A percentile compares a stretch with the other conserved stretches of the same genome.
phyloP scores from a whole-genome alignment of 2,888 invertebrate genomes.

The Protophormia terraenovae region DNA sequence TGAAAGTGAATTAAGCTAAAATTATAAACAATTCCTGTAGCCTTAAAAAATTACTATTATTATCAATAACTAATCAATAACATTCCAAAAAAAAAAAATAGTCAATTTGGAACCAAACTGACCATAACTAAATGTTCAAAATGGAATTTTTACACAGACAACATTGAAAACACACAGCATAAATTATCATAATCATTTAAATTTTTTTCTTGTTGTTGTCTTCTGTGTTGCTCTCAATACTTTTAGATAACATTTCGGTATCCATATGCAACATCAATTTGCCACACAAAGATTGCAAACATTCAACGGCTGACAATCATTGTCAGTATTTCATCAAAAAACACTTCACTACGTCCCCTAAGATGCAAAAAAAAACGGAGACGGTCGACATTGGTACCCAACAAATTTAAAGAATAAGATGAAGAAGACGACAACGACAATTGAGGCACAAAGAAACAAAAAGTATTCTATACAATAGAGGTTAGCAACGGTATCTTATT shows the following conservation, averaged over 20 bases:
- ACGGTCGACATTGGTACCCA: conserved; percentile 33
- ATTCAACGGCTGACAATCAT: conserved; percentile 60
- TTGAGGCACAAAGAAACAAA: not conserved
- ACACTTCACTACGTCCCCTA: conserved; percentile 6
- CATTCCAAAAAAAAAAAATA: not conserved
- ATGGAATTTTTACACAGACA: not conserved
- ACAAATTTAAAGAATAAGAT: no score
- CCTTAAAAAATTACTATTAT: not conserved
- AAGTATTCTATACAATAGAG: conserved; percentile 40
- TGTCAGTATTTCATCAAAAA: conserved; percentile 62
- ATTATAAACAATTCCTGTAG: not conserved
- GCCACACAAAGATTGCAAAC: conserved; percentile 61
- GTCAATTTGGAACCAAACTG: not conserved
- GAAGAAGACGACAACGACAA: not conserved
- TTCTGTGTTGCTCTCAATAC: conserved; percentile 19
- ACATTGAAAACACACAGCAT: conserved; percentile 30
- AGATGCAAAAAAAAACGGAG: not conserved
- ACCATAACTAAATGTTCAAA: not conserved
- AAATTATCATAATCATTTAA: conserved; percentile 38
- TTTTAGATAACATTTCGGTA: conserved; percentile 29
- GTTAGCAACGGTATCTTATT: conserved; percentile 60
- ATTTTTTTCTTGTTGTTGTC: not conserved
- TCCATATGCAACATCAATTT: conserved; percentile 60
- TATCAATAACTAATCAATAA: not conserved
- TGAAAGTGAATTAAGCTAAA: not conserved